A percentile compares a stretch with the other conserved stretches of the same genome.
Conservation (phyloP, 2,888 invertebrate species). For the Chelonus formosanus region DNA sequence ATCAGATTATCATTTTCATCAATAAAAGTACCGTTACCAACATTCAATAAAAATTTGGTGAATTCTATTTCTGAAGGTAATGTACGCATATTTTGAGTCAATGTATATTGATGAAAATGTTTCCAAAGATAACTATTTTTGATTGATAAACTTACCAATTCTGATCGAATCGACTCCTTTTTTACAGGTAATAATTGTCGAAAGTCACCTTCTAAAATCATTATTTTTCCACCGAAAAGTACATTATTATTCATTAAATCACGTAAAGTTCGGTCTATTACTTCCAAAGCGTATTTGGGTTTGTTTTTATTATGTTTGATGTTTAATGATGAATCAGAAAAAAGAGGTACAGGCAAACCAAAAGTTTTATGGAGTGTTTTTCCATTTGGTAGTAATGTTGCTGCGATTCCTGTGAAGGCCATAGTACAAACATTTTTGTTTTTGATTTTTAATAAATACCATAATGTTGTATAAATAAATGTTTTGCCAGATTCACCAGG, state of each 20-base stretch:
- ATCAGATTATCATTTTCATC: constrained; percentile 35
- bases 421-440: constrained; percentile 25
- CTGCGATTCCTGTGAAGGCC: constrained; percentile 14
- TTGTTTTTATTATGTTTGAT: constrained; percentile 2
- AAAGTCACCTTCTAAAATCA: constrained; percentile 40
- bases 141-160: constrained; percentile 41
- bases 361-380: constrained; percentile 33
- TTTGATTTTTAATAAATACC: constrained; percentile 26
- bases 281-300: background rate
- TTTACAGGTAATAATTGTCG: constrained; percentile 18
- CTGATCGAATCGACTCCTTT: constrained; percentile 26
- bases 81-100: constrained; percentile 42
- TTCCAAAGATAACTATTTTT: constrained; percentile 41
- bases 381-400: constrained; percentile 23
- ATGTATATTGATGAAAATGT: constrained; percentile 37
- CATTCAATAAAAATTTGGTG: constrained; percentile 38
- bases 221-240: constrained; percentile 22
- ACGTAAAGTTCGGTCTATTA: constrained; percentile 8
- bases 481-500: background rate
- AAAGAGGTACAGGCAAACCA: constrained; percentile 43
- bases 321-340: background rate
- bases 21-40: constrained; percentile 41
- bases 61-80: constrained; percentile 40
- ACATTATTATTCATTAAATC: constrained; percentile 1
- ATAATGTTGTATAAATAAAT: constrained; percentile 20